A percentile compares a stretch with the other conserved stretches of the same genome.
Conservation (phyloP, 2,113 vertebrate genomes). For the Takifugu bimaculatus region DNA sequence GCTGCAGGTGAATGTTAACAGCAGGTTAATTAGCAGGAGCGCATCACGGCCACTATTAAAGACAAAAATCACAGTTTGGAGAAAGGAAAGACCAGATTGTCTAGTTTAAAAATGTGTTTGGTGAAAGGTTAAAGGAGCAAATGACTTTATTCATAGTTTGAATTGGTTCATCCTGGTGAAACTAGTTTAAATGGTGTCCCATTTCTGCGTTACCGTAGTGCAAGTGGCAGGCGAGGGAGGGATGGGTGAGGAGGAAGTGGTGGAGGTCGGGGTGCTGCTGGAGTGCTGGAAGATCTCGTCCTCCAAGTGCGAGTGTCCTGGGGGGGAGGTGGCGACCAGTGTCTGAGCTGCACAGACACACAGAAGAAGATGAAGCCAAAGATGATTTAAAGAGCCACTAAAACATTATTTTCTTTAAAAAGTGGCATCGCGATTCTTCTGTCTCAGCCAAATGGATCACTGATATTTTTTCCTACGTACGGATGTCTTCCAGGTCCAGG, state of each 20-base stretch:
- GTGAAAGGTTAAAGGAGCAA: no score
- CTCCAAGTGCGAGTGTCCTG: conserved; percentile 82
- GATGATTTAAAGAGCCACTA: no score
- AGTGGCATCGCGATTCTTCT: neutral
- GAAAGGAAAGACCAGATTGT: neutral
- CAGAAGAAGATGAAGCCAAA: neutral
- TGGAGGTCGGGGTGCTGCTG: conserved; percentile 89
- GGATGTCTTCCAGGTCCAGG: conserved; percentile 86
- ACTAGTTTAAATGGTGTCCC: neutral
- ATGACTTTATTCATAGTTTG: no score
- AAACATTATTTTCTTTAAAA: no score
- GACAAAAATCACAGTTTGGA: neutral
- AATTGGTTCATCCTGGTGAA: neutral
- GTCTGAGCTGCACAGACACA: conserved; percentile 54
- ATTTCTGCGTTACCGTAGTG: conserved; percentile 73
- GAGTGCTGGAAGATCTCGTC: conserved; percentile 90
- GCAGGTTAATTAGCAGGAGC: neutral
- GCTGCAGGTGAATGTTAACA: conserved; percentile 10
- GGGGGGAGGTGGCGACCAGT: conserved; percentile 85
- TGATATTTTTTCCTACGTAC: conserved; percentile 66
- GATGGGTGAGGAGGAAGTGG: conserved; percentile 87
- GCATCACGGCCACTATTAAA: neutral
- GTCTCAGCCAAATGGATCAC: neutral
- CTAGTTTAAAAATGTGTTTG: neutral
- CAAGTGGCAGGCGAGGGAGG: conserved; percentile 86